These are phyloP conservation scores for Tamandua tetradactyla DNA, from an alignment of 2,797 vertebrate genomes.

Conservation along the genomic window DNA sequence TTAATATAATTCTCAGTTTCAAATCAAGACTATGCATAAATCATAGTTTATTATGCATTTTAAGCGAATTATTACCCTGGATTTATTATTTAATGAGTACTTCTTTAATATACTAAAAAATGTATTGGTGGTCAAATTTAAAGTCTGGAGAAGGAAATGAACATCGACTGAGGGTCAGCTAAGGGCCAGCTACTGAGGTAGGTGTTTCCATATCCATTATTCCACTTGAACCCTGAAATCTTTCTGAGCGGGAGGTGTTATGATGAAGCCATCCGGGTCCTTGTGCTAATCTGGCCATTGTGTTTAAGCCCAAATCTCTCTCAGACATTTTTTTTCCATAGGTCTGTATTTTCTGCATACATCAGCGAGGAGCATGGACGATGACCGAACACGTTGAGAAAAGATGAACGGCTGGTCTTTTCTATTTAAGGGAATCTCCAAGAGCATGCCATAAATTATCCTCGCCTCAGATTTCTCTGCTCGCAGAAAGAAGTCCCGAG, in stretches of 20 bases:
- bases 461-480: not conserved
- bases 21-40: not conserved
- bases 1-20: not conserved
- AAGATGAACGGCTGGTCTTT: not conserved
- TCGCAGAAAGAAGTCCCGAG: not conserved
- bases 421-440: constrained; percentile 58
- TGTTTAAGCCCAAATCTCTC: not conserved
- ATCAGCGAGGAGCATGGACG: not conserved
- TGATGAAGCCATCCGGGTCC: accelerated
- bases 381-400: not conserved
- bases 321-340: not conserved
- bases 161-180: too few relatives aligned
- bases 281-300: not conserved
- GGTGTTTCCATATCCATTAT: accelerated
- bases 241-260: accelerated
- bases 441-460: not conserved
- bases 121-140: too few relatives aligned
- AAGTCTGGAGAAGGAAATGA: not conserved
- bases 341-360: not conserved
- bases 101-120: not conserved
- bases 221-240: not conserved
- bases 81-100: not conserved
- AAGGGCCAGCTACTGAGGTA: accelerated
- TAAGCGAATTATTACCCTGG: not conserved
- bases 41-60: not conserved